Base-by-base conservation (phyloP, 2,888 invertebrate genomes). In the Morpho helenor region DNA sequence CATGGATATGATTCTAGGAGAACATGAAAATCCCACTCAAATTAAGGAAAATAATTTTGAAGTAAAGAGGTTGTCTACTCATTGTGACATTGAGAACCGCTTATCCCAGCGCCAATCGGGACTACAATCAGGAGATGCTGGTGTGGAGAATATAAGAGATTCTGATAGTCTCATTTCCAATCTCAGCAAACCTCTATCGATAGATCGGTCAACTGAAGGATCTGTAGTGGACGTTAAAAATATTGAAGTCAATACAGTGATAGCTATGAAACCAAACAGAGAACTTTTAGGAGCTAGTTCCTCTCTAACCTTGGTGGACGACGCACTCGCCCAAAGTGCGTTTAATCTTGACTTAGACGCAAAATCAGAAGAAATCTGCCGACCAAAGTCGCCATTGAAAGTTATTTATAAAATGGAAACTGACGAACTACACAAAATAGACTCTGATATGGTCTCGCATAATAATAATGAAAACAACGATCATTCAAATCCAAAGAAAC, bases 241-340 rank as follows among this genome's bases (percentile, higher is more conserved):
- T 39, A 73, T 63, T 0, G 76, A 83, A 69, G 75, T 76, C 0
- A 88, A 88, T 56, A 87, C 88, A 0, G 10, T 76, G 0, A 86
- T 89, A 49, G 74, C 69, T 4, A 88, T 89, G 88, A 85, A 82
- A 65, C 70, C 60, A 0, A 84, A 84, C 47, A 77, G 71, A 41
- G 81, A 83, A 9, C 61, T 89, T 7, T 59, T 87, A 0, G 76
- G 80, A 51, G 65, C 69, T 0, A 78, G 74, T 51, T 87, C 89
- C 0, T 84, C 86, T 0, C 64, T 88, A 0, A 88, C 85, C 0
- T 56, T 88, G 10, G 84, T 87, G 0, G 85, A 88, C n/a, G 84
- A 85, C 7, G 69, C 73, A 0, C 10, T 74, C 2, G 55, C 59
- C 0, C 63, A 63, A 7, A 66, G 61, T 7, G 60, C 52, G 0